phyloP scores from a whole-genome alignment of 2,888 invertebrate species.

The Cenopis cana region DNA sequence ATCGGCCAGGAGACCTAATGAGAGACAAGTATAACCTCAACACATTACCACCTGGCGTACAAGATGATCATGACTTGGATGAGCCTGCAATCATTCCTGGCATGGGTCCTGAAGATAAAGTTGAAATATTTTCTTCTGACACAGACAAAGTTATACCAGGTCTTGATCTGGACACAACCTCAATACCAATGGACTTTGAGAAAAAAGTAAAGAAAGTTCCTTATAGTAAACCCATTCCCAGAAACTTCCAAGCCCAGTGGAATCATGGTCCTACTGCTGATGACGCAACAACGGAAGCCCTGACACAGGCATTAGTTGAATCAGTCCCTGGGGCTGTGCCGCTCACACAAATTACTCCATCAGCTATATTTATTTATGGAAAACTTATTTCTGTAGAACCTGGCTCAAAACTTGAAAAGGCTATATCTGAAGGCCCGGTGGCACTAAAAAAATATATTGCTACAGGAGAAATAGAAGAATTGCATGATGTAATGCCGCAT shows the following conservation, averaged over 20 bases:
- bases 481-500: constrained; percentile 91
- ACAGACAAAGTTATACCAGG: constrained; percentile 91
- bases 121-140: constrained; percentile 88
- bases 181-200: constrained; percentile 87
- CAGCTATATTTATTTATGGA: constrained; percentile 93
- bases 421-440: constrained; percentile 91
- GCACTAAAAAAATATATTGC: constrained; percentile 91
- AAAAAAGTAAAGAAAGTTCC: constrained; percentile 94
- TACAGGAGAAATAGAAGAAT: constrained; percentile 92
- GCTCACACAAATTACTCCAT: constrained; percentile 90
- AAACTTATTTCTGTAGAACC: constrained; percentile 91
- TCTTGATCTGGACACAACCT: constrained; percentile 90
- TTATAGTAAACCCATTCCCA: constrained; percentile 97
- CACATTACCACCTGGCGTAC: constrained; percentile 92
- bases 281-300: constrained; percentile 85
- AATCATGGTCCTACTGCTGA: constrained; percentile 88
- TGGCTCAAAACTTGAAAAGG: constrained; percentile 90
- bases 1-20: constrained; percentile 99
- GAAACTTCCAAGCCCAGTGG: constrained; percentile 99
- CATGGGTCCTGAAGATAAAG: constrained; percentile 99
- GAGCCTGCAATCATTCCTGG: constrained; percentile 95
- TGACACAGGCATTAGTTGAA: constrained; percentile 89
- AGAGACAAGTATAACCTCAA: constrained; percentile 99
- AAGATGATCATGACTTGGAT: constrained; percentile 85
- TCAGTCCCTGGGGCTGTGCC: constrained; percentile 92